phyloP scores from a whole-genome alignment of 2,113 vertebrate species.

The Charina bottae region DNA sequence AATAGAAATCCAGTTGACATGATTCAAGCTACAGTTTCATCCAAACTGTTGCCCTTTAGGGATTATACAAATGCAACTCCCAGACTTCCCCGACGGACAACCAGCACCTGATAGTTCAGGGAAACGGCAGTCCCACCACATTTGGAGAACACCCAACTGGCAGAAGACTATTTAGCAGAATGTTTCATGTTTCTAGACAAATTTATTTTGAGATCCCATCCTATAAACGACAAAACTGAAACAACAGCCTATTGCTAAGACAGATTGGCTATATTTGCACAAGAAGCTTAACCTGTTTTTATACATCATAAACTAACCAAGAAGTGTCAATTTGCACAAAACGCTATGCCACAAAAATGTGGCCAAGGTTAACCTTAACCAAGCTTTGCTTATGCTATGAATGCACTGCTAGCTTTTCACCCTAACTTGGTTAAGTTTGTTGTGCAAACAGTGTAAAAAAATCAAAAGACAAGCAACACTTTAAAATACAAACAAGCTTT shows the following conservation, averaged over 20 bases:
- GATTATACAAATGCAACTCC: not conserved
- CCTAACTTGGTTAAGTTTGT: not conserved
- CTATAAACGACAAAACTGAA: not conserved
- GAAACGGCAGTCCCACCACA: too few relatives aligned
- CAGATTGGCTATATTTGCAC: not conserved
- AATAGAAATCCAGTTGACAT: too few relatives aligned
- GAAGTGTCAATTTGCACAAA: not conserved
- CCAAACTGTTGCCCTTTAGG: not conserved
- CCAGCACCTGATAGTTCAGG: not conserved
- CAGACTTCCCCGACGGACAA: not conserved
- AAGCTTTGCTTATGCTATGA: not conserved
- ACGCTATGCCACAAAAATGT: not conserved
- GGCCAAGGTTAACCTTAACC: not conserved
- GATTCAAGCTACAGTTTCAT: too few relatives aligned
- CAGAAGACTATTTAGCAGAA: not conserved
- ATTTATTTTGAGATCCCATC: not conserved
- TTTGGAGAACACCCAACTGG: not conserved
- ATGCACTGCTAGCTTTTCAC: not conserved
- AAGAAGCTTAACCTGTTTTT: not conserved
- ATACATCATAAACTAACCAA: not conserved
- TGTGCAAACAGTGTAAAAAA: not conserved
- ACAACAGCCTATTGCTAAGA: not conserved
- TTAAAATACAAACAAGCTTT: not conserved
- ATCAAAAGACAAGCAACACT: not conserved
- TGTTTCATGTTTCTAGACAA: not conserved